Evolutionary conservation across 2,797 vertebrate species (phyloP).

Genomic region (Halcyon badia): DNA sequence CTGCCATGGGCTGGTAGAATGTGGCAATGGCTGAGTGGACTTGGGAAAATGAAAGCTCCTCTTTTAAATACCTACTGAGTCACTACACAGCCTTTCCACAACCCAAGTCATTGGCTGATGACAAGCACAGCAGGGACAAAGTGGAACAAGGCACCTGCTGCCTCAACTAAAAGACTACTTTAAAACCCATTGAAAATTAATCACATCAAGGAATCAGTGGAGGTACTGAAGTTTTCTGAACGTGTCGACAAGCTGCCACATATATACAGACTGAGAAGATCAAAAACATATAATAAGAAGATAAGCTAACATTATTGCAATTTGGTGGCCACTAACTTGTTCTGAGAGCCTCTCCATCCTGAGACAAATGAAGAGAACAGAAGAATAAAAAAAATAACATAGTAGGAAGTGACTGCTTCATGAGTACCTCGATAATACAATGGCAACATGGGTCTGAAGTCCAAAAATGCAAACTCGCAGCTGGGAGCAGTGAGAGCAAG

Average conservation of each 20-base stretch:
- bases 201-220: not conserved
- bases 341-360: not conserved
- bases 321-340: not conserved
- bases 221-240: not conserved
- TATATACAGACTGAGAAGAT: not conserved
- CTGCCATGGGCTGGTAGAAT: not conserved
- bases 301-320: not conserved
- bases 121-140: not conserved
- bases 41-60: not conserved
- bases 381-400: not conserved
- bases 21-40: not conserved
- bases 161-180: not conserved
- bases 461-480: not conserved
- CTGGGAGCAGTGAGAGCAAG: not conserved
- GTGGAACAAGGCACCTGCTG: not conserved
- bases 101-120: not conserved
- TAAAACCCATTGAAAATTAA: conserved; percentile 4
- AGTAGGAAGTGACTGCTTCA: not conserved
- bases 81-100: not conserved
- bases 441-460: not conserved
- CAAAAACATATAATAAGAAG: not conserved
- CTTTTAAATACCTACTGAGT: not conserved
- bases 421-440: not conserved
- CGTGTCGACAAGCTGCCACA: not conserved
- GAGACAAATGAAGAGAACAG: not conserved